phyloP scores from a whole-genome alignment of 1,140 invertebrate genomes.

The Phenacoccus solenopsis region DNA sequence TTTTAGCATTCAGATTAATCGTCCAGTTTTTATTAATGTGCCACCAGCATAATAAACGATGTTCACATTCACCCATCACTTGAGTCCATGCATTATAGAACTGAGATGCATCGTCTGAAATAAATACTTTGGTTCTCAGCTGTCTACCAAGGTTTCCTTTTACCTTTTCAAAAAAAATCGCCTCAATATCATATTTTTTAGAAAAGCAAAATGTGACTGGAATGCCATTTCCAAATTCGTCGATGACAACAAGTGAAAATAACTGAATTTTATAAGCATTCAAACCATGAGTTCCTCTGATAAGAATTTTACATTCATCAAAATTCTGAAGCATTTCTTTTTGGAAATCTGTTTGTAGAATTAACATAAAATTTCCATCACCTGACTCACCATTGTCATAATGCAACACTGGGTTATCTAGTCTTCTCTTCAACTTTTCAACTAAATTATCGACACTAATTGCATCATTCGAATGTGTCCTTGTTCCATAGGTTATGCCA shows the following conservation, averaged over 20 bases:
- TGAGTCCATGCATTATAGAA: conserved; percentile 19
- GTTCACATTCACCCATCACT: conserved; percentile 6
- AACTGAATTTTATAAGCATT: conserved; percentile 21
- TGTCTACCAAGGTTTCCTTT: too few species aligned
- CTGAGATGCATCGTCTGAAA: conserved; percentile 17
- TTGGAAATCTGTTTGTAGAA: too few species aligned
- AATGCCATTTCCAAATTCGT: conserved; percentile 17
- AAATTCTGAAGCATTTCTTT: too few species aligned
- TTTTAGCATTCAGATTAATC: neutral
- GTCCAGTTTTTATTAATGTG: conserved; percentile 21
- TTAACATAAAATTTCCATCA: too few species aligned
- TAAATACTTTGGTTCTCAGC: conserved; percentile 19
- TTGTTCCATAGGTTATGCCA: too few species aligned
- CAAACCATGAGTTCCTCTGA: conserved; percentile 18
- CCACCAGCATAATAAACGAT: conserved; percentile 20
- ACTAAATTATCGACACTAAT: too few species aligned
- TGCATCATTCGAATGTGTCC: too few species aligned
- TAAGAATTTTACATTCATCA: conserved; percentile 18
- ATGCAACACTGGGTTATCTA: too few species aligned
- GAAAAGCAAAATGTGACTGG: conserved; percentile 21
- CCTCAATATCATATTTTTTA: neutral
- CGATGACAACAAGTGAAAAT: conserved; percentile 18
- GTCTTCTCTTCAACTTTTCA: too few species aligned
- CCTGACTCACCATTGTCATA: too few species aligned
- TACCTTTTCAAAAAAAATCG: too few species aligned